These are phyloP conservation scores for Argynnis bischoffii DNA, from an alignment of 2,888 invertebrate genomes.

Conservation along the genomic window DNA sequence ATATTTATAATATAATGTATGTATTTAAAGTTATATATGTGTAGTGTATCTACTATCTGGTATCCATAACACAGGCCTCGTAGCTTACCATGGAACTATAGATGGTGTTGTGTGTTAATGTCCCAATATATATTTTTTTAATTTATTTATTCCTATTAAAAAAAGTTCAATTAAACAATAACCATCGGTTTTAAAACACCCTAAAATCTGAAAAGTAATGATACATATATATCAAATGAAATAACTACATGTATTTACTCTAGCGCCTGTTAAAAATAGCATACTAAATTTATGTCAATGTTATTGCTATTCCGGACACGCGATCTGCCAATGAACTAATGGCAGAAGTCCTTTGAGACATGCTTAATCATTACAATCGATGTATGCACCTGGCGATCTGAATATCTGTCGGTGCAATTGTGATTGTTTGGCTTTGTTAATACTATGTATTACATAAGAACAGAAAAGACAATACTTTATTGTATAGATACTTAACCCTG, in stretches of 20 bases:
- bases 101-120: too few species aligned
- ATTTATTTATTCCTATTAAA: too few species aligned
- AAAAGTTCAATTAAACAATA: too few species aligned
- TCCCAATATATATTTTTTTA: too few species aligned
- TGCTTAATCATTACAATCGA: constrained; percentile 24
- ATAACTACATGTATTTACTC: not conserved
- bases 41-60: too few species aligned
- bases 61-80: too few species aligned
- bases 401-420: constrained; percentile 3
- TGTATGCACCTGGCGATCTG: constrained; percentile 19
- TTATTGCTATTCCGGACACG: constrained; percentile 13
- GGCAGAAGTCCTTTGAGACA: constrained; percentile 20
- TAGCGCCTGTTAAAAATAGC: not conserved
- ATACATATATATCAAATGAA: not conserved
- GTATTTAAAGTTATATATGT: too few species aligned
- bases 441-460: not conserved
- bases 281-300: not conserved
- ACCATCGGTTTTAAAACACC: not conserved
- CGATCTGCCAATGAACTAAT: constrained; percentile 22
- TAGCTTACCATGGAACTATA: too few species aligned
- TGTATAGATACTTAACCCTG: too few species aligned
- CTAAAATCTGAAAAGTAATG: not conserved
- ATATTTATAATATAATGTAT: too few species aligned
- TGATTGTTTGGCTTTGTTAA: constrained; percentile 6
- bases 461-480: too few species aligned